A percentile compares a stretch with the other conserved stretches of the same genome.
Evolutionary conservation across 2,113 vertebrate species (phyloP).

Genomic region (Rhegmatorhina hoffmannsi): DNA sequence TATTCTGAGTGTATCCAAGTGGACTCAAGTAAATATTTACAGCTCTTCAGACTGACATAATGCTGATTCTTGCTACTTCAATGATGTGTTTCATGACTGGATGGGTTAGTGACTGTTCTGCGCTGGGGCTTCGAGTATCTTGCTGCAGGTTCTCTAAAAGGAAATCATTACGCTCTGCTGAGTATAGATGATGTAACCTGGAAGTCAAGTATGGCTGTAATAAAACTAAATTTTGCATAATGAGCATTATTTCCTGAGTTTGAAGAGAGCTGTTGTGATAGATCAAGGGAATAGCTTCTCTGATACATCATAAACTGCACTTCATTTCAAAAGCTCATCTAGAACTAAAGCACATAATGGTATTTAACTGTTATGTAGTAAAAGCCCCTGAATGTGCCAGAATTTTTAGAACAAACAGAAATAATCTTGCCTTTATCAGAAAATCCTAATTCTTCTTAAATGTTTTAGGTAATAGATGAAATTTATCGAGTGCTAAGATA

Average conservation of each 20-base stretch:
- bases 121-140: not conserved
- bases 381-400: not conserved
- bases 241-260: not conserved
- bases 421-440: slow-evolving; percentile 42
- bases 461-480: slow-evolving; percentile 95
- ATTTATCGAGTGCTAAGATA: slow-evolving; percentile 97
- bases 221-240: not conserved
- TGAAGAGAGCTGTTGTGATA: not conserved
- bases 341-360: not conserved
- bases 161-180: not conserved
- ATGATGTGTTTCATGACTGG: not conserved
- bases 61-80: not conserved
- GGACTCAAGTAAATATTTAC: not conserved
- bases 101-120: not conserved
- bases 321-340: not conserved
- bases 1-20: not conserved
- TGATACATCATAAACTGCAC: not conserved
- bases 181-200: not conserved
- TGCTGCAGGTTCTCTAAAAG: not conserved
- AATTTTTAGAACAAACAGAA: slow-evolving; percentile 23
- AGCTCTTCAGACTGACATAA: not conserved
- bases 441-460: slow-evolving; percentile 58
- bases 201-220: not conserved
- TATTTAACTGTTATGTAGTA: not conserved
- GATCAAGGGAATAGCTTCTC: not conserved